Conservation (phyloP, 2,888 invertebrate genomes). For the Apotomis betuletana region DNA sequence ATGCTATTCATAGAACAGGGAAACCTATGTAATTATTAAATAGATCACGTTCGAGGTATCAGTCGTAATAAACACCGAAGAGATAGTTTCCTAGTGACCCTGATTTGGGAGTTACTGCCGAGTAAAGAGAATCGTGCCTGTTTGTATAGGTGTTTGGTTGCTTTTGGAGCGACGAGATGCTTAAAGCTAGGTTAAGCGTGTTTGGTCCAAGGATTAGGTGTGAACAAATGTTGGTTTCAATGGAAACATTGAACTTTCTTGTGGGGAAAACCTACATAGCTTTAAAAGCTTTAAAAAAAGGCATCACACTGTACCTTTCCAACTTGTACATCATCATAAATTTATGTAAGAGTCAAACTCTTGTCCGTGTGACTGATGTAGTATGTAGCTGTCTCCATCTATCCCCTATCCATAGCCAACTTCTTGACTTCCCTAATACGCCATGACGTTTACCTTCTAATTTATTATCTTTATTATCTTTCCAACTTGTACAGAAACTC, state of each 20-base stretch:
- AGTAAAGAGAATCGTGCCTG: neutral
- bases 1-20: slow-evolving; percentile 16
- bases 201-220: slow-evolving; percentile 20
- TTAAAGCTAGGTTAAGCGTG: slow-evolving; percentile 21
- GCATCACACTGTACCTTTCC: no score
- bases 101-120: slow-evolving; percentile 10
- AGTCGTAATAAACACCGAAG: slow-evolving; percentile 39
- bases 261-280: no score
- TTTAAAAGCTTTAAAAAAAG: no score
- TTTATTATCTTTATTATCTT: no score
- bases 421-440: no score
- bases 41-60: slow-evolving; percentile 38
- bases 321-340: no score
- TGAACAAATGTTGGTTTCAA: neutral
- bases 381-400: no score
- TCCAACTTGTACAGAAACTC: no score
- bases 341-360: no score
- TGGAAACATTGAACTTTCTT: neutral
- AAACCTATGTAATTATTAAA: slow-evolving; percentile 33
- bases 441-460: no score
- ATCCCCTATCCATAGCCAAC: no score
- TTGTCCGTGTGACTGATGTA: no score
- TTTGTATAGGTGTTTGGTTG: neutral
- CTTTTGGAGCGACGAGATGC: neutral
- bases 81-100: slow-evolving; percentile 38